A percentile compares a stretch with the other conserved stretches of the same genome.
Evolutionary conservation across 2,797 vertebrate species (phyloP).

Genomic region (Menidia menidia): DNA sequence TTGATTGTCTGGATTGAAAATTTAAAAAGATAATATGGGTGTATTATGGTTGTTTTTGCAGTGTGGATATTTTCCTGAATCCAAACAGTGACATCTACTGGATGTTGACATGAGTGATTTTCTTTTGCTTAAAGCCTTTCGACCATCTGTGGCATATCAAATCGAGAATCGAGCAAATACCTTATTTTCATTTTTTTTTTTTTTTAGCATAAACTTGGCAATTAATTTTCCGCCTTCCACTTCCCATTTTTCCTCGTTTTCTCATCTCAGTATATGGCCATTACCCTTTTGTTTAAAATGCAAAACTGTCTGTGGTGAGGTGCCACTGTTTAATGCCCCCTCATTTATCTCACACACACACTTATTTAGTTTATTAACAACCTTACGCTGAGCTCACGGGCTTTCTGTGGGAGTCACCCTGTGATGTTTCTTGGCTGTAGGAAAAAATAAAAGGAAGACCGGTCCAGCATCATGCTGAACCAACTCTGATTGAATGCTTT

Average conservation of each 20-base stretch:
- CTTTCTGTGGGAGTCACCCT: constrained; percentile 27
- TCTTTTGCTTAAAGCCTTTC: fast-evolving
- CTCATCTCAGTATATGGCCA: constrained; percentile 22
- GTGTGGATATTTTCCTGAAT: constrained; percentile 38
- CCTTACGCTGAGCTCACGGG: constrained; percentile 24
- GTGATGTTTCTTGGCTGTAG: constrained; percentile 18
- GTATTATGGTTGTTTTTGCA: background rate
- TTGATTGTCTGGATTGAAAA: too few relatives aligned
- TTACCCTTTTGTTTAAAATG: constrained; percentile 26
- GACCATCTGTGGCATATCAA: background rate
- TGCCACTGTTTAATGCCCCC: background rate
- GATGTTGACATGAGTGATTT: constrained; percentile 24
- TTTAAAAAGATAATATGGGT: too few relatives aligned
- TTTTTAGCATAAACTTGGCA: background rate
- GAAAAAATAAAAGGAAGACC: constrained; percentile 7
- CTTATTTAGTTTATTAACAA: background rate
- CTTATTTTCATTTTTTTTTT: too few relatives aligned
- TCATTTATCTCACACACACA: constrained; percentile 9
- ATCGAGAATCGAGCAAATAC: background rate
- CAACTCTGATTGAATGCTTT: constrained; percentile 30
- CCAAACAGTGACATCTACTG: constrained; percentile 76
- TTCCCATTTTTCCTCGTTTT: constrained; percentile 4
- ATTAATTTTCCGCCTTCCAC: background rate
- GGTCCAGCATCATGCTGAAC: constrained; percentile 21
- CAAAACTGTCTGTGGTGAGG: constrained; percentile 13